A percentile compares a stretch with the other conserved stretches of the same genome.
These are phyloP conservation scores for Adrianichthys oophorus DNA, from an alignment of 2,797 vertebrate genomes.

Conservation along the genomic window DNA sequence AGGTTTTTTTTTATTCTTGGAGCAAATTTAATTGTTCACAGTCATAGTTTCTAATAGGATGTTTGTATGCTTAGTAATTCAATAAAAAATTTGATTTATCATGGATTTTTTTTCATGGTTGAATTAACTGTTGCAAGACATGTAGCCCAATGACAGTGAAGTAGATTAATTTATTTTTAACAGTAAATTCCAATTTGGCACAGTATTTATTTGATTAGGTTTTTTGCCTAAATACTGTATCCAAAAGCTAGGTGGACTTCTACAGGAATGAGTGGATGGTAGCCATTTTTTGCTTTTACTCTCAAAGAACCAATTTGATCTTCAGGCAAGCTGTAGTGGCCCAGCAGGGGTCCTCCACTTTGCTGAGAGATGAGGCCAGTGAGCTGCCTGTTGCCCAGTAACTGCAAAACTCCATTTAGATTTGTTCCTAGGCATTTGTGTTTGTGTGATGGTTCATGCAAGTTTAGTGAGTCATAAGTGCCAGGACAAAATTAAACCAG, in stretches of 20 bases:
- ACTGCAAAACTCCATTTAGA: conserved; percentile 39
- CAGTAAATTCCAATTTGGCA: conserved; percentile 1
- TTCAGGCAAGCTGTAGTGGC: conserved; percentile 51
- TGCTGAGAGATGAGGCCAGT: conserved; percentile 38
- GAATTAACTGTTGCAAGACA: no score
- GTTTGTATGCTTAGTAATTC: no score
- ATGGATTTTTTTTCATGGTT: no score
- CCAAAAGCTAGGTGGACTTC: conserved; percentile 6
- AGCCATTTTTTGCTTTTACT: conserved; percentile 35
- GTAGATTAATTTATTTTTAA: no score
- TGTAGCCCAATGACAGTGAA: no score
- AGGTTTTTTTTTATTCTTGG: neutral
- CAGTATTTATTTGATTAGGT: conserved; percentile 1
- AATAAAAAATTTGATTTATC: no score
- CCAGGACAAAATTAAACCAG: conserved; percentile 51
- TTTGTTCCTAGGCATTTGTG: conserved; percentile 29
- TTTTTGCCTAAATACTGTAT: neutral
- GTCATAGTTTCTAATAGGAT: neutral
- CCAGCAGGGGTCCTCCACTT: conserved; percentile 51
- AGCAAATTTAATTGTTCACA: neutral
- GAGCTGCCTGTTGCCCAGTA: conserved; percentile 48
- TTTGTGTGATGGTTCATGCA: conserved; percentile 24
- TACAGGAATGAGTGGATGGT: conserved; percentile 28
- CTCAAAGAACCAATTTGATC: conserved; percentile 36
- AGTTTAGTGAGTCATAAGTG: conserved; percentile 45